Conservation (phyloP, 2,113 vertebrate species). For the Pteropus alecto region DNA sequence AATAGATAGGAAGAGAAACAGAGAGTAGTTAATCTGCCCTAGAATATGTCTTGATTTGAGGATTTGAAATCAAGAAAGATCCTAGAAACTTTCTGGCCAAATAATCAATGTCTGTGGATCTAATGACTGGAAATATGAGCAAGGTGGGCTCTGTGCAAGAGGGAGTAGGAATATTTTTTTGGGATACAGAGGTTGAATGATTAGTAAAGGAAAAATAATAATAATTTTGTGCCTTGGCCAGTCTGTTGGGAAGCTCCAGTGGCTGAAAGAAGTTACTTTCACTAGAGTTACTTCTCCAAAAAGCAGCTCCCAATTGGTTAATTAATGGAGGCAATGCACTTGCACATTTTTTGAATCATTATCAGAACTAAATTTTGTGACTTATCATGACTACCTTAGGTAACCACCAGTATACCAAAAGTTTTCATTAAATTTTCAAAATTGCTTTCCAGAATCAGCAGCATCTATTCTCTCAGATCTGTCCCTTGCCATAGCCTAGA, state of each 20-base stretch:
- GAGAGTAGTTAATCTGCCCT: background rate
- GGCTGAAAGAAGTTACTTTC: background rate
- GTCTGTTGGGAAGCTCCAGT: background rate
- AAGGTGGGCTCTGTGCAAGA: background rate
- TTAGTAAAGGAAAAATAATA: background rate
- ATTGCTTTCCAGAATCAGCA: background rate
- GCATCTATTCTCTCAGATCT: background rate
- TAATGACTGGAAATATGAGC: background rate
- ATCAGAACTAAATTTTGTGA: background rate
- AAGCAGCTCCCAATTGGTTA: background rate
- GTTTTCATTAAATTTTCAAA: background rate
- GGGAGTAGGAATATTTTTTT: background rate
- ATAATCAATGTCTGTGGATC: background rate
- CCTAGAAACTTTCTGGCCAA: background rate
- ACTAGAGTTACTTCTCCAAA: background rate
- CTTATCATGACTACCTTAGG: background rate
- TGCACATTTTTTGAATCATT: background rate
- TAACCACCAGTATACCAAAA: background rate
- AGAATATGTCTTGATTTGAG: background rate
- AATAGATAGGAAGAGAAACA: background rate
- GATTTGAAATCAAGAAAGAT: background rate
- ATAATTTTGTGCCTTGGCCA: background rate
- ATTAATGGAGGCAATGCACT: background rate
- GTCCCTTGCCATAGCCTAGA: background rate
- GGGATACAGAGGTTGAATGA: background rate